Evolutionary conservation across 2,797 vertebrate species (phyloP).

Genomic region (Hirundo rustica): DNA sequence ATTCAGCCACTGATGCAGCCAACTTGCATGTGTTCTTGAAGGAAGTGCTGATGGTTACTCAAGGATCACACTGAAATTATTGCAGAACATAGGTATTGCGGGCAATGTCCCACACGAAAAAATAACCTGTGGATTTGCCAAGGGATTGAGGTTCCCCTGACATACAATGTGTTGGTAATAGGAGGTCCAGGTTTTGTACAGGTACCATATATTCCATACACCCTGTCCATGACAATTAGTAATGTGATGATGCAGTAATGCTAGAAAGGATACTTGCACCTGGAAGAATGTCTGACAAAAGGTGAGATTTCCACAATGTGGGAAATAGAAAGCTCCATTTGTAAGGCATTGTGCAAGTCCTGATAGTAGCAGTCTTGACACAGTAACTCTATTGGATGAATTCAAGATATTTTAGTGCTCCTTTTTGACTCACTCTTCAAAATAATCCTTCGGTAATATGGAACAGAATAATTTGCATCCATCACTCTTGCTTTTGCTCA

Average conservation of each 20-base stretch:
- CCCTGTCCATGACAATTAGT: not conserved
- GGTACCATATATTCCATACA: not conserved
- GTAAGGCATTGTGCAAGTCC: not conserved
- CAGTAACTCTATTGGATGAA: not conserved
- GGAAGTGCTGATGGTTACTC: not conserved
- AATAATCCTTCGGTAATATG: fast-evolving
- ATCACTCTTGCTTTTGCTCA: not conserved
- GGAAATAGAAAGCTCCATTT: not conserved
- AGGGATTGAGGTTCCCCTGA: not conserved
- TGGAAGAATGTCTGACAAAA: not conserved
- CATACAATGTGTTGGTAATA: not conserved
- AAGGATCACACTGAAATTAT: not conserved
- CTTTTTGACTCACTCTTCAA: not conserved
- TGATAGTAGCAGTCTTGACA: not conserved
- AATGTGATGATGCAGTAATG: not conserved
- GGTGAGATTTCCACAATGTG: fast-evolving
- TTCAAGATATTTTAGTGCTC: not conserved
- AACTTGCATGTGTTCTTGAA: not conserved
- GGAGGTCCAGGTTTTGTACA: not conserved
- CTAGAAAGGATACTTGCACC: not conserved
- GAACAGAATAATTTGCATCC: not conserved
- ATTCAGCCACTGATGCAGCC: not conserved
- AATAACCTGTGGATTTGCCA: not conserved
- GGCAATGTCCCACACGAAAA: not conserved
- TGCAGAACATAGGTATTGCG: not conserved